Base-by-base conservation (phyloP, 2,797 vertebrate species). In the Pyrocephalus nanus region DNA sequence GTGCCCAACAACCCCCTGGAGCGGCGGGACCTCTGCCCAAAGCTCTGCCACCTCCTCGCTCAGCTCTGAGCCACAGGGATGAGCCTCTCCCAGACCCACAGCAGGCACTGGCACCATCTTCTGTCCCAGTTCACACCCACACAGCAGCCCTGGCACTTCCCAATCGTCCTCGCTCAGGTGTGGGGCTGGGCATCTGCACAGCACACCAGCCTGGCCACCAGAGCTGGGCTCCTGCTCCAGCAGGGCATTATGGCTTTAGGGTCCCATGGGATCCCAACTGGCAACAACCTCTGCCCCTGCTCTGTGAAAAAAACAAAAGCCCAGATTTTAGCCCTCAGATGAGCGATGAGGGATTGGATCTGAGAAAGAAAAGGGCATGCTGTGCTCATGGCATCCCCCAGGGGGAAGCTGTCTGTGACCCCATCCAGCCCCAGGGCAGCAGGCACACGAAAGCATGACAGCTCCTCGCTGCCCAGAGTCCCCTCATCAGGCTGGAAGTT, bases 1-100 rank as follows among this genome's bases (percentile, higher is more conserved):
- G 42, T 25, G 43, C 42, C 42, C 26, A 40, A 20, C n/a, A 53
- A 80, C 10, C 2, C 18, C 12, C 23, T 1, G 0, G 29, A 51
- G n/a, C 0, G 0, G n/a, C 34, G n/a, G 64, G 29, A 79, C 25
- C 69, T 57, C 12, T 3, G n/a, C 45, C 45, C 0, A 0, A 29
- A 88, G 76, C 57, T 48, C 65, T 13, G 15, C 22, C 4, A 2
- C 38, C 20, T 34, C 29, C 65, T 69, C 0, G 0, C 18, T 69
- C 38, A 47, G 66, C 54, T 60, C 62, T 4, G 26, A 51, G 64
- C n/a, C 1, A 5, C 38, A 53, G 43, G 2, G 3, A 82, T 21
- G 40, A 87, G 62, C 29, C 57, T 69, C 48, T 57, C 55, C 45
- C n/a, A 34, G 65, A 53, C 77, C 5, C 43, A 27, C 12, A 30